Evolutionary conservation across 2,797 vertebrate species (phyloP).

Genomic region (Propithecus deckenii): DNA sequence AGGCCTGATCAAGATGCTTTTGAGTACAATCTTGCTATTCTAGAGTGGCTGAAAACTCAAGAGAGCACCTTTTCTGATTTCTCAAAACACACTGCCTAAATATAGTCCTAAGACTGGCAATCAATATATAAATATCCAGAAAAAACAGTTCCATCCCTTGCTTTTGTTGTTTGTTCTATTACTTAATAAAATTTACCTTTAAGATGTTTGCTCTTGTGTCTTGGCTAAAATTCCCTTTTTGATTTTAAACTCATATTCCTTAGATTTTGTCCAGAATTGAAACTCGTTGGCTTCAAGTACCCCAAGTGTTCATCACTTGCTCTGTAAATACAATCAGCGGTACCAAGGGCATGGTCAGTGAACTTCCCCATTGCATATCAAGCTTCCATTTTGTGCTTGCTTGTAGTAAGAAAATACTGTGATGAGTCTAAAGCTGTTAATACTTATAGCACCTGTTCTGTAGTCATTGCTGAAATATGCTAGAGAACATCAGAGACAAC

Average conservation of each 20-base stretch:
- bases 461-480: slow-evolving; percentile 15
- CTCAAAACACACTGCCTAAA: not conserved
- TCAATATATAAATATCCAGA: not conserved
- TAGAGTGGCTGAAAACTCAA: not conserved
- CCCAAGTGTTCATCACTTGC: not conserved
- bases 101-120: not conserved
- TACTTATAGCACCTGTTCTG: not conserved
- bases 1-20: not conserved
- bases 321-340: not conserved
- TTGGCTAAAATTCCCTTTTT: not conserved
- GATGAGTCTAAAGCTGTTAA: not conserved
- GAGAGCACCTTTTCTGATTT: not conserved
- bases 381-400: not conserved
- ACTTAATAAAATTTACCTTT: slow-evolving; percentile 5
- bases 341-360: not conserved
- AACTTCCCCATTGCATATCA: not conserved
- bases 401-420: not conserved
- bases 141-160: not conserved
- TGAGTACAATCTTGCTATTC: not conserved
- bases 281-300: not conserved
- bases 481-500: not conserved
- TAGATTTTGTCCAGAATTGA: not conserved
- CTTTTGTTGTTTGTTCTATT: not conserved
- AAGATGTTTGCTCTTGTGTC: not conserved
- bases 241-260: not conserved